Evolutionary conservation across 2,113 vertebrate genomes (phyloP).

Genomic region (Blennius ocellaris): DNA sequence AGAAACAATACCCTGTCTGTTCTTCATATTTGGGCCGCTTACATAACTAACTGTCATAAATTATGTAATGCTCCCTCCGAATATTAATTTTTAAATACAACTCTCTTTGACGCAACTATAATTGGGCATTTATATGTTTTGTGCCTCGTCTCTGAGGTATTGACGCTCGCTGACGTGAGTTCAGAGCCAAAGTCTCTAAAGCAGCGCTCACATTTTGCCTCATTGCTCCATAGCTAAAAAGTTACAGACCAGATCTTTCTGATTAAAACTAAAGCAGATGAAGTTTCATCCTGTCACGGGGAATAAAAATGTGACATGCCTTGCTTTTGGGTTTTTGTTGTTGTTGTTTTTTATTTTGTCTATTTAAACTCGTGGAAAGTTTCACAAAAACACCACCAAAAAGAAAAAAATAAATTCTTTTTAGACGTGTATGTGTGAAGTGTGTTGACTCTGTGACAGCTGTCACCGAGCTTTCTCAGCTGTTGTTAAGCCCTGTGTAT

Average conservation of each 20-base stretch:
- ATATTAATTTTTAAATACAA: conserved; percentile 75
- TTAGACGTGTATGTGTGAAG: conserved; percentile 24
- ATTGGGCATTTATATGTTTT: conserved; percentile 78
- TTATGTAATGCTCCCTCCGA: conserved; percentile 64
- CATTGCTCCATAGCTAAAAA: conserved; percentile 37
- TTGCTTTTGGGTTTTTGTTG: neutral
- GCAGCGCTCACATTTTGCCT: conserved; percentile 26
- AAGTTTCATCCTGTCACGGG: conserved; percentile 42
- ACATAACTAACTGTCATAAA: conserved; percentile 65
- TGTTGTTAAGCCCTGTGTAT: conserved; percentile 67
- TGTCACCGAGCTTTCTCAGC: conserved; percentile 62
- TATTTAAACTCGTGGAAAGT: too few species aligned
- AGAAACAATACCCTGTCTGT: conserved; percentile 59
- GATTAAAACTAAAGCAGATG: conserved; percentile 49
- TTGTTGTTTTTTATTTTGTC: neutral
- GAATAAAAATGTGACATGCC: conserved; percentile 41
- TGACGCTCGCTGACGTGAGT: conserved; percentile 39
- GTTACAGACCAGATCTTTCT: conserved; percentile 3
- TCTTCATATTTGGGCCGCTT: conserved; percentile 69
- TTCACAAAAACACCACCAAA: too few species aligned
- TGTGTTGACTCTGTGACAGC: conserved; percentile 58
- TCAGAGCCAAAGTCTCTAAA: conserved; percentile 43
- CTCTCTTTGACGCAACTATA: conserved; percentile 75
- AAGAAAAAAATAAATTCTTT: conserved; percentile 10
- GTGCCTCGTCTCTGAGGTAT: conserved; percentile 54